Evolutionary conservation across 2,888 invertebrate species (phyloP).

Genomic region (Ashinkailepas kermadecensis): DNA sequence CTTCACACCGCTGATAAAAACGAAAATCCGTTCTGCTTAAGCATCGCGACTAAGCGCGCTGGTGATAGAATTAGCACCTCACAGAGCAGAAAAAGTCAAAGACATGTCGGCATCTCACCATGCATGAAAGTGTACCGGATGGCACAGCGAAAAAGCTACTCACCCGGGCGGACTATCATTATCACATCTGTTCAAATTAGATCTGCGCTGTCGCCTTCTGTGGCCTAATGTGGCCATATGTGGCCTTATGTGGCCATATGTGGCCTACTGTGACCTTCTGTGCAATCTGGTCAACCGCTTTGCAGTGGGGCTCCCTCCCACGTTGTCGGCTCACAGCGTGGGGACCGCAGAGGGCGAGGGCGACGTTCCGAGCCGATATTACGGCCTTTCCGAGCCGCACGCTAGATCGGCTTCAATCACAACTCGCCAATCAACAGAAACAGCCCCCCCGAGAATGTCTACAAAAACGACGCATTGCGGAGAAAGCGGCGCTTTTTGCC

Average conservation of each 20-base stretch:
- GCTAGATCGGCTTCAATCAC: not conserved
- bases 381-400: not conserved
- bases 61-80: slow-evolving; percentile 13
- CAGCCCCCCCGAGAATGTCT: not conserved
- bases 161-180: no score
- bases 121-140: not conserved
- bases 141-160: not conserved
- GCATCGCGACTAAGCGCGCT: not conserved
- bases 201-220: no score
- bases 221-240: no score
- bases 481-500: slow-evolving; percentile 20
- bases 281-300: no score
- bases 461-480: not conserved
- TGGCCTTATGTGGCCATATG: no score
- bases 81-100: not conserved
- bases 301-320: no score
- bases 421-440: slow-evolving; percentile 16
- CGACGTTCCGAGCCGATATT: no score
- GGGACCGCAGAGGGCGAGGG: no score
- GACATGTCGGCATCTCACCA: not conserved
- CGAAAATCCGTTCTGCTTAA: not conserved
- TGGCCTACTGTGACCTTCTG: no score
- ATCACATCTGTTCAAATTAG: no score
- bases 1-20: not conserved
- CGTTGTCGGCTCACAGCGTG: no score